phyloP scores from a whole-genome alignment of 2,888 invertebrate genomes.

The Caenorhabditis plicata region DNA sequence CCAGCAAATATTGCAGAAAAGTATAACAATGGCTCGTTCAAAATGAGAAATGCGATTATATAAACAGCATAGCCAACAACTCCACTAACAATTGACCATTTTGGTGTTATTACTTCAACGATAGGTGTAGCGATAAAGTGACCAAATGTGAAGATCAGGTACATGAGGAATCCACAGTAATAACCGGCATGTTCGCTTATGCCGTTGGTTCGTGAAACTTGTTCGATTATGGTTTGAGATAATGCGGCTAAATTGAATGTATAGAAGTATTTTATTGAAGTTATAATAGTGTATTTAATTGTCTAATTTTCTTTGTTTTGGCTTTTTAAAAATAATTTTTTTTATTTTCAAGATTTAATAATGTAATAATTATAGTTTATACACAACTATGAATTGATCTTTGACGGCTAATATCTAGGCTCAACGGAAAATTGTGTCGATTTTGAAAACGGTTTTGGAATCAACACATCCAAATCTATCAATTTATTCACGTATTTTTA shows the following conservation, averaged over 20 bases:
- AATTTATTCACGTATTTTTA: too few relatives aligned
- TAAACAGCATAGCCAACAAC: constrained; percentile 24
- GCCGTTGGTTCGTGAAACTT: constrained; percentile 15
- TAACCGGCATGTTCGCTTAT: constrained; percentile 27
- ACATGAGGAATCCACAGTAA: constrained; percentile 18
- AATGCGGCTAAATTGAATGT: constrained; percentile 13
- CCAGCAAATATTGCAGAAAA: constrained; percentile 26
- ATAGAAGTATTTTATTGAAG: constrained; percentile 50
- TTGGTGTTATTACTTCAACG: constrained; percentile 28
- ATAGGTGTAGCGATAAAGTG: constrained; percentile 33
- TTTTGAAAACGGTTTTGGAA: too few relatives aligned
- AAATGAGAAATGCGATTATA: constrained; percentile 16
- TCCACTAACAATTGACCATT: constrained; percentile 30
- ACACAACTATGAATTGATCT: too few relatives aligned
- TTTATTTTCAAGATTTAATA: too few relatives aligned
- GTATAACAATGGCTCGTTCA: constrained; percentile 26
- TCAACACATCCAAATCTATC: too few relatives aligned
- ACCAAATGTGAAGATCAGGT: constrained; percentile 28
- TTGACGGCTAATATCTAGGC: too few relatives aligned
- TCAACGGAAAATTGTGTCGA: too few relatives aligned
- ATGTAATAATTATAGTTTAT: too few relatives aligned
- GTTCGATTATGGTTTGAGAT: constrained; percentile 28
- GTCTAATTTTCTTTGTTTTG: too few relatives aligned
- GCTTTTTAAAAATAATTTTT: too few relatives aligned
- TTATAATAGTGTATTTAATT: background rate